Conservation (phyloP, 2,797 vertebrate species). For the Anguilla marmorata region DNA sequence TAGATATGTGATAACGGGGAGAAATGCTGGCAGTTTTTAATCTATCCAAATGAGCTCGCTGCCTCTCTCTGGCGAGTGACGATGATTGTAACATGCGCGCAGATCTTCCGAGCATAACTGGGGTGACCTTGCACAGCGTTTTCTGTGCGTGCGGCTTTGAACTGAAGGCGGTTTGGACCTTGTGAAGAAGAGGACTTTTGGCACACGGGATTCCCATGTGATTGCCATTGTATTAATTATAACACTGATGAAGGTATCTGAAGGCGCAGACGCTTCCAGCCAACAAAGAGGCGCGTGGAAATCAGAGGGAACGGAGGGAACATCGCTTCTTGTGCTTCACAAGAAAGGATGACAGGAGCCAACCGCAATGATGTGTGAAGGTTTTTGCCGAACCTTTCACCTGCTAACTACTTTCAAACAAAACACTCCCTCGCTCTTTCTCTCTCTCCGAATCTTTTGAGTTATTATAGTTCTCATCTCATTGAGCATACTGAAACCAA, state of each 20-base stretch:
- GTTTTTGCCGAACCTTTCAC: neutral
- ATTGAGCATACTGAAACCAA: constrained; percentile 7
- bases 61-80: neutral
- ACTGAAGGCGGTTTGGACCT: neutral
- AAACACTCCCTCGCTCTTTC: neutral
- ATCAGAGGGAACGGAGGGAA: neutral
- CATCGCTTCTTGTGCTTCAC: neutral
- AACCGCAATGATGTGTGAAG: neutral
- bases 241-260: neutral
- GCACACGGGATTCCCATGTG: neutral
- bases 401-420: constrained; percentile 18
- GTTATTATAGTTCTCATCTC: neutral
- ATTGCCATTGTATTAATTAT: neutral
- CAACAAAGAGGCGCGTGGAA: neutral
- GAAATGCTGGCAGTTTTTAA: neutral
- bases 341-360: neutral
- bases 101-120: constrained; percentile 15
- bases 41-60: neutral
- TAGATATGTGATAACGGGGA: neutral
- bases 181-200: neutral
- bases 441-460: constrained; percentile 24
- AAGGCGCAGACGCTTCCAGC: neutral
- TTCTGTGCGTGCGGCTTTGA: neutral
- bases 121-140: neutral
- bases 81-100: neutral